Evolutionary conservation across 2,888 invertebrate genomes (phyloP), one percentile per base, ranked within the genome.

Genomic region (Parnassius smintheus): DNA sequence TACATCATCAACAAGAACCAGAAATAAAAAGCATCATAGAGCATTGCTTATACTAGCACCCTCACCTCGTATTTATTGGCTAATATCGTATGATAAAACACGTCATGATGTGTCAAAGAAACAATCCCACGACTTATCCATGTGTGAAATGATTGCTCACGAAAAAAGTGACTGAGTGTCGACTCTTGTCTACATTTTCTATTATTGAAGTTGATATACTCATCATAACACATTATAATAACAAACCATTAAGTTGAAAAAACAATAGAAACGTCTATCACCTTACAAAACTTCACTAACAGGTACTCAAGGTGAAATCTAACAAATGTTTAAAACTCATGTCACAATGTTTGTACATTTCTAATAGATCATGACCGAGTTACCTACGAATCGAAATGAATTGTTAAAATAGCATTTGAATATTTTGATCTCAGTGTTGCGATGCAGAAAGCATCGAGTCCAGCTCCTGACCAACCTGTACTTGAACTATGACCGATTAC

Each of bases 401-500:
- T 48, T 11, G 45, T 42, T 49, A 18, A 50, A 55, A 25, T 8
- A 44, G 44, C 35, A 4, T 51, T 44, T 56, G 25, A 51, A 50
- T 50, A 35, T 58, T 61, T 49, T 59, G 52, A 61, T 54, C 57
- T 59, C 59, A 50, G 56, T 50, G 45, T 42, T 42, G 42, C 51
- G 41, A 12, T 45, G 48, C 58, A 46, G 49, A 58, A 56, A 18
- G 45, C 49, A 48, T 22, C 13, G 54, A 56, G 64, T 57, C 50
- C 45, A 49, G 60, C 56, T 42, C 56, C 48, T 9, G 57, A 9
- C 56, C 59, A 56, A 11, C 11, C 44, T 44, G 64, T 56, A 65
- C 64, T 65, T 68, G 66, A 68, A 66, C 66, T 68, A 56, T 63
- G 67, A 68, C 67, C 67, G 65, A 65, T 68, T 25, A 35, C 45